phyloP scores from a whole-genome alignment of 30 jellyfish, hydroid and myxozoan genomes.

The Morbakka virulenta region DNA sequence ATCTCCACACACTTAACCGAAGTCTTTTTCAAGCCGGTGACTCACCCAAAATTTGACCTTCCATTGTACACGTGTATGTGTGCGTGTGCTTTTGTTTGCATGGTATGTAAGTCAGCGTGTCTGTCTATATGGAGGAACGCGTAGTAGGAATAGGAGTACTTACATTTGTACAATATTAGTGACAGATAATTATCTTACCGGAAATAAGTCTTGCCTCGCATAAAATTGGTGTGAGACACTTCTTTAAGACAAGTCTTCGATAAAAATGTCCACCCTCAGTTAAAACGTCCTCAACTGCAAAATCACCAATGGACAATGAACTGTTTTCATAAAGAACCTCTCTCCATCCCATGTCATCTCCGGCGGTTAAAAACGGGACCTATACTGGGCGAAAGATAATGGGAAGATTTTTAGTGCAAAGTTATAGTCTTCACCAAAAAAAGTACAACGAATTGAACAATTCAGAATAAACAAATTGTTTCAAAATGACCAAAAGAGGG shows the following conservation, averaged over 20 bases:
- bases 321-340: conserved; percentile 28
- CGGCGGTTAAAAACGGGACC: conserved; percentile 86
- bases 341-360: conserved; percentile 54
- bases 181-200: too few relatives aligned
- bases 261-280: conserved; percentile 27
- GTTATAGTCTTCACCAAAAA: background rate
- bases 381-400: background rate
- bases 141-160: too few relatives aligned
- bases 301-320: conserved; percentile 4
- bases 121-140: too few relatives aligned
- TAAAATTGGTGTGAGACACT: conserved; percentile 9
- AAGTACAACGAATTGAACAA: background rate
- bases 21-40: too few relatives aligned
- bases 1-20: too few relatives aligned
- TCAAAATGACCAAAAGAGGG: too few relatives aligned
- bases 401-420: background rate
- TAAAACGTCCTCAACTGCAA: conserved; percentile 56
- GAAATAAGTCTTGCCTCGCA: conserved; percentile 41
- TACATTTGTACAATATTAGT: too few relatives aligned
- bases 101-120: too few relatives aligned
- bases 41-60: too few relatives aligned
- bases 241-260: conserved; percentile 52
- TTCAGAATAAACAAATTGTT: too few relatives aligned
- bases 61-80: too few relatives aligned
- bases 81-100: too few relatives aligned